Base-by-base conservation (phyloP, 2,888 invertebrate species). In the Toxonevra muliebris region DNA sequence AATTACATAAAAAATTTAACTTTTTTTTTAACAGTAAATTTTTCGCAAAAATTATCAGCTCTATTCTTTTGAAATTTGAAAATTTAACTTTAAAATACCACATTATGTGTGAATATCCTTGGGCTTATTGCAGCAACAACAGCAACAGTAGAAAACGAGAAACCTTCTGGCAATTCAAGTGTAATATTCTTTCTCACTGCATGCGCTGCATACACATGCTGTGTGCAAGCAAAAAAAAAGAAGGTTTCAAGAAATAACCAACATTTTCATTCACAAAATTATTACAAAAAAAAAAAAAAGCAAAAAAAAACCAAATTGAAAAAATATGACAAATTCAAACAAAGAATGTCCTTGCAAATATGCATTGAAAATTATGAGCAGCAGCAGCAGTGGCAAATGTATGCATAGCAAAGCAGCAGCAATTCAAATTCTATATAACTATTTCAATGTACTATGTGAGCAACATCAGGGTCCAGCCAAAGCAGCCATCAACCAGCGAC, bases 321-420 rank as follows among this genome's bases (percentile, higher is more conserved):
- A 52, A 61, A 52, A 41, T 52, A 61, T 61, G 61, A 52, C 52
- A 30, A 61, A 53, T 52, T 61, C 61, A 61, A 40, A 61, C 41
- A 61, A 61, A 61, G 15, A 2, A 52, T 61, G 61, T 61, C 61
- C 61, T 61, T 61, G 61, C 61, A 61, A 53, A 52, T 61, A 52
- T 61, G 61, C 61, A 61, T 61, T 61, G 61, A 50, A 52, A 50
- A 61, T 61, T 61, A 61, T 61, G 61, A 61, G 41, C 20, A 40
- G 48, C 40, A 42, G n/a, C n/a, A 58, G 41, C 12, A 1, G 40
- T 2, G 55, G 12, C 10, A 19, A 58, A n/a, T 40, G 15, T 30
- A n/a, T 17, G 15, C 30, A 30, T 15, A 20, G 12, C 55, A 20
- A 12, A n/a, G 9, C 10, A 10, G 53, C 54, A 54, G 48, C 57